Percentiles rank a stretch among this genome's conserved stretches.
Evolutionary conservation across 1,140 invertebrate genomes (phyloP).

Genomic region (Drosophila gunungcola): DNA sequence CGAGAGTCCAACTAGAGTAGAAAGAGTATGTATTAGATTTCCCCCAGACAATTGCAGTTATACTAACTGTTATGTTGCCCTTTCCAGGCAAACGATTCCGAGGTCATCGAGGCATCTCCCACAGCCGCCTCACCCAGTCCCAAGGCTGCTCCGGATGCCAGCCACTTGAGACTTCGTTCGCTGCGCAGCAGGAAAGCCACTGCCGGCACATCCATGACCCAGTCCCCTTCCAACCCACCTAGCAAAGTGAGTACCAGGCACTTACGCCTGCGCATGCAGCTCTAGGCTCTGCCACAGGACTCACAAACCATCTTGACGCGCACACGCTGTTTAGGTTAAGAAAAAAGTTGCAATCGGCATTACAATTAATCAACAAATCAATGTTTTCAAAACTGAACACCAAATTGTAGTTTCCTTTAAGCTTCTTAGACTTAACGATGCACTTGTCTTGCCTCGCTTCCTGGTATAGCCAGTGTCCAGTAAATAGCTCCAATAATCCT

Average conservation of each 20-base stretch:
- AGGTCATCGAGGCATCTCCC: slow-evolving; percentile 64
- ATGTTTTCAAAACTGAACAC: slow-evolving; percentile 43
- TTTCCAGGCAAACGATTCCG: slow-evolving; percentile 50
- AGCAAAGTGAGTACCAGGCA: slow-evolving; percentile 74
- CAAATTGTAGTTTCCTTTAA: slow-evolving; percentile 46
- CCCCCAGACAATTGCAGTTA: background rate
- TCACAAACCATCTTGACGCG: slow-evolving; percentile 1
- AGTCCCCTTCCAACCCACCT: slow-evolving; percentile 14
- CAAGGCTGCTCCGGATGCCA: slow-evolving; percentile 8
- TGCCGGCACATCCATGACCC: slow-evolving; percentile 13
- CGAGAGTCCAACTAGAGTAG: background rate
- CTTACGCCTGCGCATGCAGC: slow-evolving; percentile 58
- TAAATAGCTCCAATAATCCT: slow-evolving; percentile 17
- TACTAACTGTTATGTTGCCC: background rate
- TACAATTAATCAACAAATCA: slow-evolving; percentile 36
- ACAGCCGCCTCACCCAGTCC: slow-evolving; percentile 21
- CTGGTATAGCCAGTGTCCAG: slow-evolving; percentile 13
- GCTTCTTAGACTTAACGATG: background rate
- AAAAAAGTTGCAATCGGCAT: slow-evolving; percentile 36
- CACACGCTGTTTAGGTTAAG: slow-evolving; percentile 27
- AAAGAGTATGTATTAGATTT: slow-evolving; percentile 8
- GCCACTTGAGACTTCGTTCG: slow-evolving; percentile 51
- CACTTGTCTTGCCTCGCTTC: background rate
- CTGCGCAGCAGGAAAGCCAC: slow-evolving; percentile 35
- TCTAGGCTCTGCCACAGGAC: slow-evolving; percentile 45